Conservation (phyloP, 2,797 vertebrate species). For the Menidia menidia region DNA sequence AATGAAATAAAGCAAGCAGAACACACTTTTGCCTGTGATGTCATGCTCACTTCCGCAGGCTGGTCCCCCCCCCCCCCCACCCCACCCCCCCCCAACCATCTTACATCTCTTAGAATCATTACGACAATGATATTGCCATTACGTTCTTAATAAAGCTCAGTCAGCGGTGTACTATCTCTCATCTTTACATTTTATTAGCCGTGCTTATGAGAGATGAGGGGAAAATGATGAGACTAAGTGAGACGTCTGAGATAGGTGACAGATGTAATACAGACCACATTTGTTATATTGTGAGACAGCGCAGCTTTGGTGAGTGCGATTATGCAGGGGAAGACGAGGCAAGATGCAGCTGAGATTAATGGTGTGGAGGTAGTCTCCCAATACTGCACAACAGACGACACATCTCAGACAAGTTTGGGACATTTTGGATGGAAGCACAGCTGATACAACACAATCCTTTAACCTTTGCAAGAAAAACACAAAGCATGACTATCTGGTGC, state of each 20-base stretch:
- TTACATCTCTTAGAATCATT: slow-evolving; percentile 55
- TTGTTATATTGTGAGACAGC: slow-evolving; percentile 48
- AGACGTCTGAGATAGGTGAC: slow-evolving; percentile 69
- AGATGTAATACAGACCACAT: slow-evolving; percentile 63
- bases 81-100: slow-evolving; percentile 48
- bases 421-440: slow-evolving; percentile 17
- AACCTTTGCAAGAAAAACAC: background rate
- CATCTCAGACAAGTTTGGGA: slow-evolving; percentile 8
- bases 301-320: slow-evolving; percentile 46
- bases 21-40: slow-evolving; percentile 72
- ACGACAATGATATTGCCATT: slow-evolving; percentile 64
- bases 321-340: slow-evolving; percentile 34
- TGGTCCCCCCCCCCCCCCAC: slow-evolving; percentile 50
- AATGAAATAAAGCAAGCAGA: slow-evolving; percentile 76
- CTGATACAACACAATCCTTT: background rate
- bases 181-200: slow-evolving; percentile 80
- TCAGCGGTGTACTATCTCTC: slow-evolving; percentile 67
- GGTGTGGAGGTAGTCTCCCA: slow-evolving; percentile 27
- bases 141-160: slow-evolving; percentile 77
- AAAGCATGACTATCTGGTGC: background rate
- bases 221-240: slow-evolving; percentile 67
- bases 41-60: slow-evolving; percentile 67
- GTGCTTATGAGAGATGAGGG: slow-evolving; percentile 71
- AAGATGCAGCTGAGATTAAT: slow-evolving; percentile 36
- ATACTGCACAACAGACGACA: slow-evolving; percentile 26